Conservation (phyloP, 2,888 invertebrate genomes). For the Odiellus spinosus region DNA sequence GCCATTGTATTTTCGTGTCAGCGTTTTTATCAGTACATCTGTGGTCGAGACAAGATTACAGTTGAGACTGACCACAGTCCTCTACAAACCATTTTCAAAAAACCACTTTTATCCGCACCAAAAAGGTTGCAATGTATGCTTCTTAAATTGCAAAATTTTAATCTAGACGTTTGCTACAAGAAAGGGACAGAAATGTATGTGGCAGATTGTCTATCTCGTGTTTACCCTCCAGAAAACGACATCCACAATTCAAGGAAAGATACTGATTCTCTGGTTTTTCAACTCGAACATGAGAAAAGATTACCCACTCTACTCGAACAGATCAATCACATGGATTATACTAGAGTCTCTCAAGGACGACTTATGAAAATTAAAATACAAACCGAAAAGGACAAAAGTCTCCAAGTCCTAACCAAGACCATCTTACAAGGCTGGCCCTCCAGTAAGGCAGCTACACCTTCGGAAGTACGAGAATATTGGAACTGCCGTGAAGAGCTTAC, state of each 20-base stretch:
- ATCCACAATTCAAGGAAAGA: too few relatives aligned
- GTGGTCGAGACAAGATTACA: neutral
- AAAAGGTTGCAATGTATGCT: conserved; percentile 4
- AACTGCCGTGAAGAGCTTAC: too few relatives aligned
- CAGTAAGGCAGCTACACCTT: too few relatives aligned
- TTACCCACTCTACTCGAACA: neutral
- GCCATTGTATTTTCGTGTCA: conserved; percentile 1
- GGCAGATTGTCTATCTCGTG: conserved; percentile 3
- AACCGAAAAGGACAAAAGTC: too few relatives aligned
- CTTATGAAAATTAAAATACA: too few relatives aligned
- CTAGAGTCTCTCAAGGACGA: too few relatives aligned
- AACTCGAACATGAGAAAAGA: too few relatives aligned
- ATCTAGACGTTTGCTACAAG: conserved; percentile 1
- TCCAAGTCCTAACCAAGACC: too few relatives aligned
- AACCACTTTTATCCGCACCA: neutral
- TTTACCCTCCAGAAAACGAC: neutral
- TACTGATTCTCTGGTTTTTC: too few relatives aligned
- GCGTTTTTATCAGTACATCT: neutral
- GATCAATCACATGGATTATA: too few relatives aligned
- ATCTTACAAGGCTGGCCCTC: too few relatives aligned
- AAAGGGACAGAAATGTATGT: conserved; percentile 4
- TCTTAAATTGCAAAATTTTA: conserved; percentile 1
- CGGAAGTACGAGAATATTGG: too few relatives aligned
- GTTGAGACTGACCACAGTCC: neutral
- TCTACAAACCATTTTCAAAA: neutral